Percentiles rank a stretch among this genome's conserved stretches.
Conservation (phyloP, 2,888 invertebrate species). For the Trypoxylon attenuatum region DNA sequence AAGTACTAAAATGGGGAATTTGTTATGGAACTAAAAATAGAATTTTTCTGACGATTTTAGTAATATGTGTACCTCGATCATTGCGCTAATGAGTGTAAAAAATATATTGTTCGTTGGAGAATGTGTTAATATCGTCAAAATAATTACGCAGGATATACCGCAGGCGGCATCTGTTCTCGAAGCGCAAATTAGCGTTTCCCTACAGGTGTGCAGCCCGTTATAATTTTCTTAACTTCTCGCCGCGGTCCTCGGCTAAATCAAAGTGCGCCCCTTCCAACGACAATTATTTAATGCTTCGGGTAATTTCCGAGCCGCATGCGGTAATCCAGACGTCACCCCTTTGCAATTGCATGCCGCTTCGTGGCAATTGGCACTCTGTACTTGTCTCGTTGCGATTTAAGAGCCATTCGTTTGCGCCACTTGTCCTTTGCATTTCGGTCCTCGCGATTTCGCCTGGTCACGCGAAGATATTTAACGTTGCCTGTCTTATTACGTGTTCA, state of each 20-base stretch:
- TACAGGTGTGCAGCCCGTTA: slow-evolving; percentile 24
- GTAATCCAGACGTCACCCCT: slow-evolving; percentile 23
- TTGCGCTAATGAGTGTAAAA: too few species aligned
- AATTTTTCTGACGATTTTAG: too few species aligned
- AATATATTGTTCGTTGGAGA: too few species aligned
- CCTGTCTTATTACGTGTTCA: background rate
- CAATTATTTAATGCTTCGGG: slow-evolving; percentile 22
- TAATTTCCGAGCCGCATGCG: slow-evolving; percentile 21
- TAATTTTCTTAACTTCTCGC: slow-evolving; percentile 35
- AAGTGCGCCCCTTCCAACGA: slow-evolving; percentile 13
- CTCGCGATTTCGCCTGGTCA: background rate
- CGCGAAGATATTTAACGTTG: background rate
- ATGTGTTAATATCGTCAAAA: slow-evolving; percentile 38
- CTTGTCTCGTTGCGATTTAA: slow-evolving; percentile 9
- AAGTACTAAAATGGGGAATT: too few species aligned
- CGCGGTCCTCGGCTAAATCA: slow-evolving; percentile 9
- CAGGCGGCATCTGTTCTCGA: background rate
- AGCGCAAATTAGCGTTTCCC: slow-evolving; percentile 24
- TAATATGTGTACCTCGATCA: too few species aligned
- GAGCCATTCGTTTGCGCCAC: background rate
- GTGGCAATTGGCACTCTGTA: background rate
- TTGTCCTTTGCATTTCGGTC: background rate
- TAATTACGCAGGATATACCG: slow-evolving; percentile 5
- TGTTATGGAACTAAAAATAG: too few species aligned
- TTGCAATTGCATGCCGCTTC: background rate